Conservation (phyloP, 2,888 invertebrate genomes). For the Trachelus iudaicus region DNA sequence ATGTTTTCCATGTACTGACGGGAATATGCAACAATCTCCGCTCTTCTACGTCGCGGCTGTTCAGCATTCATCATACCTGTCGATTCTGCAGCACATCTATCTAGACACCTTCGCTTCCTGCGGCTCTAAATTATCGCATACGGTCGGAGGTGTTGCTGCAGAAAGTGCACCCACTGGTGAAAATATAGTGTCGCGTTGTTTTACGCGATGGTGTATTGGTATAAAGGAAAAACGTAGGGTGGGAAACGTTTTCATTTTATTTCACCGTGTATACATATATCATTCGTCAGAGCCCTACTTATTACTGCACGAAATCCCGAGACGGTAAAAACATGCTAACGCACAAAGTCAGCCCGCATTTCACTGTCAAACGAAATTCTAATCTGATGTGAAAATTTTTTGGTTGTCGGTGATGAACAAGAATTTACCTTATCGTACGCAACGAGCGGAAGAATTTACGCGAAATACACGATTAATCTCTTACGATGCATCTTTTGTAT, state of each 20-base stretch:
- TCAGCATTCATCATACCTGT: constrained; percentile 58
- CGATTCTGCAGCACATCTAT: constrained; percentile 55
- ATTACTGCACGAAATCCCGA: neutral
- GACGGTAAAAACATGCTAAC: neutral
- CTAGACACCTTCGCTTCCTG: constrained; percentile 51
- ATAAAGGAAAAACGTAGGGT: constrained; percentile 12
- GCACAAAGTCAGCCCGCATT: neutral
- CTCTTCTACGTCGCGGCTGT: constrained; percentile 40
- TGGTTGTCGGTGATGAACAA: neutral
- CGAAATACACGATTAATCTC: neutral
- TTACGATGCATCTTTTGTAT: neutral
- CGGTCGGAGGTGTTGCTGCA: constrained; percentile 30
- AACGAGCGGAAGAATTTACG: neutral
- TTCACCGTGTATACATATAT: neutral
- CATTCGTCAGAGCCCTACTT: neutral
- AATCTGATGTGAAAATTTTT: neutral
- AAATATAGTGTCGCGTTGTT: constrained; percentile 43
- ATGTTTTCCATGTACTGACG: constrained; percentile 35
- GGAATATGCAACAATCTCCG: constrained; percentile 53
- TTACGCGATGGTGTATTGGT: constrained; percentile 23
- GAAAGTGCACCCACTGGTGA: constrained; percentile 32
- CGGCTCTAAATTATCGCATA: constrained; percentile 53
- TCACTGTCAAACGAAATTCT: neutral
- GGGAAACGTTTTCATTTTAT: neutral
- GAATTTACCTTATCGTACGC: neutral